Base-by-base conservation (phyloP, 2,888 invertebrate genomes). In the Euplagia quadripunctaria region DNA sequence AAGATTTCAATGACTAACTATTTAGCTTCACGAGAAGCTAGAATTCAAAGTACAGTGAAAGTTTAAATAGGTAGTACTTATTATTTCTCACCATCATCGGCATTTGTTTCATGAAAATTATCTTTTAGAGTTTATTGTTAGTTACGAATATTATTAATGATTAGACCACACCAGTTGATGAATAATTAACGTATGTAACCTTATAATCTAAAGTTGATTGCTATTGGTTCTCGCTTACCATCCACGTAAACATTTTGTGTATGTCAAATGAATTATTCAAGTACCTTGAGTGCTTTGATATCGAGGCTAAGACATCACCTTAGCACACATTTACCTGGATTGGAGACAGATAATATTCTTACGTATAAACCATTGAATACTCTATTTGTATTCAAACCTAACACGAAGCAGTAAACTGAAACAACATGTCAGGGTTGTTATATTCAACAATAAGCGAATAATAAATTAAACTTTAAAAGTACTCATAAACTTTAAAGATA, bases 351-450 rank as follows among this genome's bases (percentile, higher is more conserved):
- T n/a, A 55, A 42, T 58, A 20, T 12, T 31, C 5, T 8, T 31
- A 58, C 20, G 4, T 14, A 61, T 68, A 43, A 68, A 42, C 20
- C 55, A 9, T 68, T 52, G 7, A 68, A 42, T 68, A 42, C 68
- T 0, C n/a, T 42, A 12, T 42, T 41, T 52, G 12, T 14, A 55
- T 55, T 41, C 68, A 42, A 61, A 51, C 46, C n/a, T 11, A 42
- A 17, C 55, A 42, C 17, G 11, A n/a, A 43, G 31, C 69, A 61
- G 11, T 49, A 61, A 68, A 68, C 43, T 20, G 4, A 49, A 46
- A 46, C 4, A 11, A 69, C 16, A 69, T 31, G 69, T 61, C 69
- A 61, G 31, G 61, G 69, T 61, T 43, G 31, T 43, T n/a, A 43
- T 68, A 31, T 16, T 42, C n/a, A 55, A 55, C 55, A 68, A 68